Percentiles rank a stretch among this genome's conserved stretches.
phyloP scores from a whole-genome alignment of 2,888 invertebrate genomes.

The Lacanobia oleracea region DNA sequence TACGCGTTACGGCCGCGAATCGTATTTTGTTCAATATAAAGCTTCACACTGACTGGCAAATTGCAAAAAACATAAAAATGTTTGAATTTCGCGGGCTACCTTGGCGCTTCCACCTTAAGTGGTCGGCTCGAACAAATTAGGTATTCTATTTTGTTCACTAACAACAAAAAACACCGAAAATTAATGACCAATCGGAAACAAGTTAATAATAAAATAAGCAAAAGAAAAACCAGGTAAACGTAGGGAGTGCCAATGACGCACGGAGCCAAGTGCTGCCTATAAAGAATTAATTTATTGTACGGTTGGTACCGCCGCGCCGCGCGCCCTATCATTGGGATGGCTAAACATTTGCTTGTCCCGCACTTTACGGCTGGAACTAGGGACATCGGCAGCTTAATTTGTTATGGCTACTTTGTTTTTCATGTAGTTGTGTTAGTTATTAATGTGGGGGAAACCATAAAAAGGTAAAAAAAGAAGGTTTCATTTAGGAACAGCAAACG shows the following conservation, averaged over 20 bases:
- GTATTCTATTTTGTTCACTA: too few species aligned
- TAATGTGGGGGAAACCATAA: background rate
- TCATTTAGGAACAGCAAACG: background rate
- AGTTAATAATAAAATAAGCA: slow-evolving; percentile 72
- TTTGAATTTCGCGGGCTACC: too few species aligned
- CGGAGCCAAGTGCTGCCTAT: slow-evolving; percentile 83
- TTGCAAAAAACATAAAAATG: too few species aligned
- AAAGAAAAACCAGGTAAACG: slow-evolving; percentile 62
- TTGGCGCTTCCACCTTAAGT: too few species aligned
- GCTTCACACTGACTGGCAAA: too few species aligned
- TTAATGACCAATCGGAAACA: slow-evolving; percentile 70
- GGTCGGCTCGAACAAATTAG: too few species aligned
- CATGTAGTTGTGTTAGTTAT: background rate
- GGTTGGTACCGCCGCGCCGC: slow-evolving; percentile 39
- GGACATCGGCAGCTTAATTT: slow-evolving; percentile 51
- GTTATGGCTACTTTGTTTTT: slow-evolving; percentile 41
- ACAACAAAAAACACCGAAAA: slow-evolving; percentile 24
- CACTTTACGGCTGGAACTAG: slow-evolving; percentile 80
- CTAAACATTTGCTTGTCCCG: slow-evolving; percentile 67
- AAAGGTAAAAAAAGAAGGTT: background rate
- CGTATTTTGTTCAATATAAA: too few species aligned
- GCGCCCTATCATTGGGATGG: slow-evolving; percentile 83
- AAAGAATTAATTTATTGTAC: slow-evolving; percentile 88
- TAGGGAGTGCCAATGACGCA: slow-evolving; percentile 87
- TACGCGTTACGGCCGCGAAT: too few species aligned